Evolutionary conservation across 2,113 vertebrate species (phyloP).

Genomic region (Muntiacus muntjak): DNA sequence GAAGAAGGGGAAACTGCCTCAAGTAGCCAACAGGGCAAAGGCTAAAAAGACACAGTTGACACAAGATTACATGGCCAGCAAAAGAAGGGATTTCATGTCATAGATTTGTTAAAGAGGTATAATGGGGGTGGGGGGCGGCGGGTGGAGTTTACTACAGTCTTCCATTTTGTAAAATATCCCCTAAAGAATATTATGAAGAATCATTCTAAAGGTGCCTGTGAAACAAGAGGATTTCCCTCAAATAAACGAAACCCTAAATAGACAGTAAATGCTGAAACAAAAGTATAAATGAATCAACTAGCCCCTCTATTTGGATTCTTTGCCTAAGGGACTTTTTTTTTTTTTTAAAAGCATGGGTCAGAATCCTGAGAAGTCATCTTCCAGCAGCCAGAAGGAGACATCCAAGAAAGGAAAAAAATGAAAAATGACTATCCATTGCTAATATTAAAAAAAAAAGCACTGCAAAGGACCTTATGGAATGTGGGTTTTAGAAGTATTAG

Average conservation of each 20-base stretch:
- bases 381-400: neutral
- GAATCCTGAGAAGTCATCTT: slow-evolving; percentile 1
- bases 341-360: neutral
- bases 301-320: neutral
- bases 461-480: neutral
- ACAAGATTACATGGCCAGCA: neutral
- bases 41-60: neutral
- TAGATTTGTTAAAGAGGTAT: neutral
- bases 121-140: rapidly evolving
- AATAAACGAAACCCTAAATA: neutral
- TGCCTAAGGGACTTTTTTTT: neutral
- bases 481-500: neutral
- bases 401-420: neutral
- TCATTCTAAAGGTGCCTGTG: neutral
- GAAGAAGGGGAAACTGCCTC: neutral
- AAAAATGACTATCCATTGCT: neutral
- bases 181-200: neutral
- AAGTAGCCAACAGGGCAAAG: neutral
- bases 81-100: neutral
- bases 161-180: neutral
- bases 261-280: neutral
- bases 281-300: neutral
- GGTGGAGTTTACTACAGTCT: neutral
- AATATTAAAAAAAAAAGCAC: neutral
- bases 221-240: neutral